These are phyloP conservation scores for Mactromeris polynyma DNA, from an alignment of 2,888 invertebrate species.

Conservation along the genomic window DNA sequence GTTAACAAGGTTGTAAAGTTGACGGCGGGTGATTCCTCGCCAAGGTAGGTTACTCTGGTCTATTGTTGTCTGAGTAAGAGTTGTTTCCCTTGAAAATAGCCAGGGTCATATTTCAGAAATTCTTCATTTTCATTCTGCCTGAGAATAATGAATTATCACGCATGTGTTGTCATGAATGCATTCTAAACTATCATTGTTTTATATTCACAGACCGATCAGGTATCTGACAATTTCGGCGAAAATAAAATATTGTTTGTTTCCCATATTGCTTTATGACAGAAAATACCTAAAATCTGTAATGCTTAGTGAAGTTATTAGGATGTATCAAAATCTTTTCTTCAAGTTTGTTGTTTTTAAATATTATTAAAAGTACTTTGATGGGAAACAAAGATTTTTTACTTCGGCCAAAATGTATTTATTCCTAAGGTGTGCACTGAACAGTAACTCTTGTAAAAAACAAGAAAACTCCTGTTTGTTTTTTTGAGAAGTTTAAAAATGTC, in stretches of 20 bases:
- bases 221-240: neutral
- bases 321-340: neutral
- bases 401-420: neutral
- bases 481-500: no score
- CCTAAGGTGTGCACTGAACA: neutral
- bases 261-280: neutral
- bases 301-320: no score
- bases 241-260: slow-evolving; percentile 17
- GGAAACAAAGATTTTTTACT: slow-evolving; percentile 12
- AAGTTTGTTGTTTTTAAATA: neutral
- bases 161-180: neutral
- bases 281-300: neutral
- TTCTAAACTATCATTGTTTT: neutral
- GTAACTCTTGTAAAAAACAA: neutral
- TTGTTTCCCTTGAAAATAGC: neutral
- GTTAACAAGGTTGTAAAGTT: neutral
- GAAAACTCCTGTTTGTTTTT: no score
- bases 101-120: neutral
- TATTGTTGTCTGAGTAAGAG: neutral
- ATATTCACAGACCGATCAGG: neutral
- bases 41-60: neutral
- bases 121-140: neutral
- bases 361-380: neutral
- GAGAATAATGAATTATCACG: neutral
- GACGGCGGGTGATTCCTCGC: neutral